These are phyloP conservation scores for Callosobruchus maculatus DNA, from an alignment of 2,888 invertebrate species.

Conservation along the genomic window DNA sequence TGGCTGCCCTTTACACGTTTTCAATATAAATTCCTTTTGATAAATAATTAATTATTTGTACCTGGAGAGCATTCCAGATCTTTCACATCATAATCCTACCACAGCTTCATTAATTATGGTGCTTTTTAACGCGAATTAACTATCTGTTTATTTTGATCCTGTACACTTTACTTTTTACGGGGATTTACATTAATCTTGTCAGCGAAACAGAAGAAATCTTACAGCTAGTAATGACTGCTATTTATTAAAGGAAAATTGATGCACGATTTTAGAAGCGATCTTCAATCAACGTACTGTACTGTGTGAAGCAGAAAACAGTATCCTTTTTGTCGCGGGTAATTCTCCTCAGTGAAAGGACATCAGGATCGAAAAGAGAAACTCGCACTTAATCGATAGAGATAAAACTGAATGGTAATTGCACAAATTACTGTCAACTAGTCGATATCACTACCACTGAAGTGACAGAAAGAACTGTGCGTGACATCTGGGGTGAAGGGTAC, in stretches of 20 bases:
- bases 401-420: neutral
- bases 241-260: neutral
- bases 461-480: too few relatives aligned
- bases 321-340: neutral
- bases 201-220: neutral
- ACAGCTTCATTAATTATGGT: neutral
- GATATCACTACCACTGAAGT: too few relatives aligned
- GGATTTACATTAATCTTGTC: neutral
- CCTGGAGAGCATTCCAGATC: neutral
- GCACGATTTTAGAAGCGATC: neutral
- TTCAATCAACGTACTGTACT: neutral
- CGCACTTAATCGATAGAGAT: neutral
- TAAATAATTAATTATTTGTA: neutral
- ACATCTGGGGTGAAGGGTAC: too few relatives aligned
- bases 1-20: neutral
- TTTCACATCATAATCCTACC: neutral
- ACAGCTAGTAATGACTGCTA: neutral
- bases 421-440: neutral
- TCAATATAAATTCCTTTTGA: neutral
- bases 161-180: neutral
- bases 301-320: neutral
- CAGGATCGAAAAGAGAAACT: neutral
- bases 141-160: neutral
- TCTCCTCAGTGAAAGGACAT: neutral
- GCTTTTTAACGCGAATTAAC: neutral